Conservation (phyloP, 2,888 invertebrate genomes). For the Thymelicus acteon region DNA sequence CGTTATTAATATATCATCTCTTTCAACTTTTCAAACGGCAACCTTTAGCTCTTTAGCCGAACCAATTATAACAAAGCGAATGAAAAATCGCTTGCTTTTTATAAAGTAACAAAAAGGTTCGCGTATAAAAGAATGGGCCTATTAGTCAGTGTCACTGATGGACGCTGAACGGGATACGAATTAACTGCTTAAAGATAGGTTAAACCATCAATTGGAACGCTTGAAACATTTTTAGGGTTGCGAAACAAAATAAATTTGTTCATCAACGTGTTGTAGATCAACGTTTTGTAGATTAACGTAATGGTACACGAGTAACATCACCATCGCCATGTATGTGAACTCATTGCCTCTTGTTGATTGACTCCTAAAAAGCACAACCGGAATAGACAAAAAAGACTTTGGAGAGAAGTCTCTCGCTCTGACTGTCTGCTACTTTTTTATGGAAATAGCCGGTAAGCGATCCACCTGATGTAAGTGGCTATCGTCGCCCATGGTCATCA, state of each 20-base stretch:
- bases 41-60: conserved; percentile 4
- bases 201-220: neutral
- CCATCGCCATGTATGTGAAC: too few relatives aligned
- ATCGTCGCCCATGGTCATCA: too few relatives aligned
- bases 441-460: too few relatives aligned
- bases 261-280: too few relatives aligned
- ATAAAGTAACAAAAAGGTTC: conserved; percentile 1
- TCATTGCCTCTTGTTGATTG: too few relatives aligned
- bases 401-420: too few relatives aligned
- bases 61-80: conserved; percentile 19
- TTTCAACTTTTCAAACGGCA: neutral
- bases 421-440: too few relatives aligned
- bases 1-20: neutral
- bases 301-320: too few relatives aligned
- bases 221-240: neutral
- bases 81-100: conserved; percentile 18
- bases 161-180: conserved; percentile 8
- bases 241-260: neutral
- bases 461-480: too few relatives aligned
- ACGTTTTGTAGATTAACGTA: too few relatives aligned
- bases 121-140: conserved; percentile 6
- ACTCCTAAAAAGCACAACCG: too few relatives aligned
- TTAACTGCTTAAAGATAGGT: neutral
- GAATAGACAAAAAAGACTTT: too few relatives aligned
- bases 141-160: conserved; percentile 7